Conservation (phyloP, 2,888 invertebrate genomes). For the Amaurobius ferox region DNA sequence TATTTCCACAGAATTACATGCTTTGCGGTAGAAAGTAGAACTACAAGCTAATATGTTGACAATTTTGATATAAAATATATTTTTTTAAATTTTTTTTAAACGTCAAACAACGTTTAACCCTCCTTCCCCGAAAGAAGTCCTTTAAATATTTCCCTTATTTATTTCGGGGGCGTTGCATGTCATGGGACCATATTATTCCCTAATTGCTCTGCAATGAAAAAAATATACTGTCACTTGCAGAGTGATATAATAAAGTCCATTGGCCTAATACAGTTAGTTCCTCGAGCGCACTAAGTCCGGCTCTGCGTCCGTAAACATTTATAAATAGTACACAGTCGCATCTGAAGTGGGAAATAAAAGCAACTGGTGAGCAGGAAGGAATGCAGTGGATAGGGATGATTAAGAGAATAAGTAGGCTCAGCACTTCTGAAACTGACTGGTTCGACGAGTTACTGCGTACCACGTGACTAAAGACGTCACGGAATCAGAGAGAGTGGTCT, state of each 20-base stretch:
- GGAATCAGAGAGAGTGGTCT: background rate
- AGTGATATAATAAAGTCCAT: background rate
- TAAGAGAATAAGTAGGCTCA: background rate
- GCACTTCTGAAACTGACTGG: background rate
- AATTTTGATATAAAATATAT: too few relatives aligned
- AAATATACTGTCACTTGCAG: too few relatives aligned
- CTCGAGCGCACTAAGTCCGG: background rate
- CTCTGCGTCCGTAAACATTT: slow-evolving; percentile 10
- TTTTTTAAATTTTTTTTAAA: too few relatives aligned
- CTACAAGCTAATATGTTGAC: too few relatives aligned
- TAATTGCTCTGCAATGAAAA: too few relatives aligned
- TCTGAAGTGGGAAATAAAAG: slow-evolving; percentile 9
- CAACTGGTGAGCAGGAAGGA: background rate
- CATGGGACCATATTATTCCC: too few relatives aligned
- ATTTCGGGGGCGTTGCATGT: too few relatives aligned
- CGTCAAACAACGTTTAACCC: too few relatives aligned
- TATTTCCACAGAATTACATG: too few relatives aligned
- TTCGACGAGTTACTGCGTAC: background rate
- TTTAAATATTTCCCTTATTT: too few relatives aligned
- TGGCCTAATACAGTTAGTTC: background rate
- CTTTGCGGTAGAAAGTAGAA: too few relatives aligned
- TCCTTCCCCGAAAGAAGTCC: too few relatives aligned
- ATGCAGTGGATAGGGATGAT: background rate
- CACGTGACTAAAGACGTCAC: background rate
- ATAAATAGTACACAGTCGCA: background rate